These are phyloP conservation scores for Ryuthela nishihirai DNA, from an alignment of 2,888 invertebrate genomes.

Conservation along the genomic window DNA sequence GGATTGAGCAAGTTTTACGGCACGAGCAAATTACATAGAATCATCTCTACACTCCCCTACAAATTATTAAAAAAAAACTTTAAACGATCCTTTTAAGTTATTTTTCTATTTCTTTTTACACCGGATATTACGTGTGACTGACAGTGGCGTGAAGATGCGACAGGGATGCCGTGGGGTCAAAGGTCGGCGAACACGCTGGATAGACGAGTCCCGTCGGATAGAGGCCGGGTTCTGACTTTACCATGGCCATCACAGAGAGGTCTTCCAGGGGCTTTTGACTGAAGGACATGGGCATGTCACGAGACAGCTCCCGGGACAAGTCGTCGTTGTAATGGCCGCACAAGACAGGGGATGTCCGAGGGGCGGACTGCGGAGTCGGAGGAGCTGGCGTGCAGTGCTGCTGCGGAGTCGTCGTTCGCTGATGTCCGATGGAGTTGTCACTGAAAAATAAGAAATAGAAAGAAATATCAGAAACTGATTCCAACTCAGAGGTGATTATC, in stretches of 20 bases:
- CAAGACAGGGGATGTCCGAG: neutral
- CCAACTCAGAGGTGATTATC: too few species aligned
- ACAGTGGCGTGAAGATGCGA: constrained; percentile 21
- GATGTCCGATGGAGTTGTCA: constrained; percentile 24
- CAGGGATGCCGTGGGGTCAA: constrained; percentile 23
- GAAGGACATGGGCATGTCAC: constrained; percentile 1
- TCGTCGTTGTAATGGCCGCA: constrained; percentile 18
- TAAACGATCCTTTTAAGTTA: too few species aligned
- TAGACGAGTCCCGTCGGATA: constrained; percentile 28
- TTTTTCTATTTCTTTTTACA: too few species aligned
- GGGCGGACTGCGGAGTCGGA: constrained; percentile 4
- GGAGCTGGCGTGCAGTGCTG: constrained; percentile 12
- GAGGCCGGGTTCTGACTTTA: constrained; percentile 31
- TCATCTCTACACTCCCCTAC: too few species aligned
- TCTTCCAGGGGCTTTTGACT: constrained; percentile 36
- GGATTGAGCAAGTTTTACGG: too few species aligned
- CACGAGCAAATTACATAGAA: too few species aligned
- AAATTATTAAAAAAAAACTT: too few species aligned
- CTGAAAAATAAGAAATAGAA: constrained; percentile 11
- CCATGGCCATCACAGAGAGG: constrained; percentile 37
- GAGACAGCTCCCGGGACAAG: constrained; percentile 9
- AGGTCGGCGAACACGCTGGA: constrained; percentile 15
- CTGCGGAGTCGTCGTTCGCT: constrained; percentile 23
- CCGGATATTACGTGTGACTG: constrained; percentile 13
- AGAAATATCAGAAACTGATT: too few species aligned